Percentiles rank a stretch among this genome's conserved stretches.
Conservation (phyloP, 1,140 invertebrate species). For the Lucilia cuprina region DNA sequence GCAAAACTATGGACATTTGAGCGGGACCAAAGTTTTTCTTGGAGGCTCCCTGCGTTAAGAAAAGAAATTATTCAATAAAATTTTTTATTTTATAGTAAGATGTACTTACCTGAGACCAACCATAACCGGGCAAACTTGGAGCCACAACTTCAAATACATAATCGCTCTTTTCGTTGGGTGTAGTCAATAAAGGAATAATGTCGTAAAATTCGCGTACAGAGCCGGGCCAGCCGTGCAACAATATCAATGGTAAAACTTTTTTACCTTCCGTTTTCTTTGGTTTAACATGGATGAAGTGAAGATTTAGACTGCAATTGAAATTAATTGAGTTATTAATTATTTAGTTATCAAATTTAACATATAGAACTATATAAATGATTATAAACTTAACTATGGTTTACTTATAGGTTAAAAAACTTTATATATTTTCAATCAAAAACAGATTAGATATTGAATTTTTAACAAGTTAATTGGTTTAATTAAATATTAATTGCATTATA, state of each 20-base stretch:
- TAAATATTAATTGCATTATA: too few species aligned
- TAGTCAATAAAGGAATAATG: conserved; percentile 75
- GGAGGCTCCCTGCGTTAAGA: conserved; percentile 63
- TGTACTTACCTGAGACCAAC: conserved; percentile 75
- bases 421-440: background rate
- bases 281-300: conserved; percentile 77
- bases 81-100: background rate
- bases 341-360: too few species aligned
- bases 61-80: background rate
- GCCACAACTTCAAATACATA: conserved; percentile 82
- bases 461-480: too few species aligned
- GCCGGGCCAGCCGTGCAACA: conserved; percentile 92
- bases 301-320: conserved; percentile 67
- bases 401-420: too few species aligned
- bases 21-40: conserved; percentile 70
- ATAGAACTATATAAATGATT: too few species aligned
- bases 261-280: conserved; percentile 56
- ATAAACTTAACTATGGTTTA: too few species aligned
- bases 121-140: conserved; percentile 85
- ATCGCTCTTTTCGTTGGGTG: conserved; percentile 65
- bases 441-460: background rate
- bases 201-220: conserved; percentile 87
- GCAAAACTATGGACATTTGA: conserved; percentile 76
- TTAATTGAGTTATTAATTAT: background rate
- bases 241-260: conserved; percentile 73